These are phyloP conservation scores for Callinectes sapidus DNA, from an alignment of 2,888 invertebrate genomes.

Conservation along the genomic window DNA sequence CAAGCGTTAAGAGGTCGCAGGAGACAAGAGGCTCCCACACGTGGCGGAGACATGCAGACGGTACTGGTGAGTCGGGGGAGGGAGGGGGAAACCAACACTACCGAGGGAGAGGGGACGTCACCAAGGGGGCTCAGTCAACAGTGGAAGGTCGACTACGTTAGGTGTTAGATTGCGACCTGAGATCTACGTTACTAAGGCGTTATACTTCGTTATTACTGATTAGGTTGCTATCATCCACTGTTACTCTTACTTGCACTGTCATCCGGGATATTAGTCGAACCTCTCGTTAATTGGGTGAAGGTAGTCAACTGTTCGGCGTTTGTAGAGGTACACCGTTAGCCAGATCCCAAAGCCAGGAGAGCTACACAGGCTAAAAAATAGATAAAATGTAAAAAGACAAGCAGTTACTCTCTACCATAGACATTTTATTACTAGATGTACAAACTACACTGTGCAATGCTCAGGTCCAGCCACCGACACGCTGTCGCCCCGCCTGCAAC, in stretches of 20 bases:
- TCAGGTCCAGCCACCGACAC: conserved; percentile 59
- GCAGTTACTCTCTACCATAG: conserved; percentile 71
- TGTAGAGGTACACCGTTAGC: conserved; percentile 63
- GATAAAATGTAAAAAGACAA: conserved; percentile 71
- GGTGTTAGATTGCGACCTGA: conserved; percentile 57
- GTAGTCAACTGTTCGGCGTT: conserved; percentile 44
- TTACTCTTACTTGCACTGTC: conserved; percentile 53
- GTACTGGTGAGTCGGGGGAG: conserved; percentile 44
- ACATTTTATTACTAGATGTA: conserved; percentile 71
- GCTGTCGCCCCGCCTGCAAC: conserved; percentile 54
- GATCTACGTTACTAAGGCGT: conserved; percentile 48
- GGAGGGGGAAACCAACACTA: conserved; percentile 29
- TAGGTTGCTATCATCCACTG: conserved; percentile 46
- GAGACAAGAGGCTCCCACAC: conserved; percentile 9
- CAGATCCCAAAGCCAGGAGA: conserved; percentile 67
- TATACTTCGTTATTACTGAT: conserved; percentile 49
- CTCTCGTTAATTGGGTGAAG: conserved; percentile 46
- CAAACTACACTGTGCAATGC: conserved; percentile 70
- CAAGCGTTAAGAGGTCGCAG: conserved; percentile 23
- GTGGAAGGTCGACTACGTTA: conserved; percentile 31
- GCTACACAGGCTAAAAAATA: conserved; percentile 68
- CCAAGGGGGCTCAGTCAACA: conserved; percentile 27
- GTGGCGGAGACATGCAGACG: conserved; percentile 53
- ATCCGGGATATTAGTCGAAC: conserved; percentile 55
- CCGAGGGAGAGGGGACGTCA: conserved; percentile 47